Evolutionary conservation across 2,888 invertebrate genomes (phyloP), one percentile per base, ranked within the genome.

Genomic region (Masnerella sp.): DNA sequence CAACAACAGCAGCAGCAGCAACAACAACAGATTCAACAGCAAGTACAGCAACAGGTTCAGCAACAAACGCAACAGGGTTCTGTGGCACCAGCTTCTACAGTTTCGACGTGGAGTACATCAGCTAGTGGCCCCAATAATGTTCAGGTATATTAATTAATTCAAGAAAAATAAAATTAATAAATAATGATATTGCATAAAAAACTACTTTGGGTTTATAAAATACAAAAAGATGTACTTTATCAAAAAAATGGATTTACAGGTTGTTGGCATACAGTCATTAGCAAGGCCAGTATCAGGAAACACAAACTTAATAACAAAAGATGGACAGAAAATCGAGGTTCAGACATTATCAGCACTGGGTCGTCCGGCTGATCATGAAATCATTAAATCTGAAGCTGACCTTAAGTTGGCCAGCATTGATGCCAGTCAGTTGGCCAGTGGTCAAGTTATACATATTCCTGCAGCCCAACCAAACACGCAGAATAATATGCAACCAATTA

Each of bases 401-500:
- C 82, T 87, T 25, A 87, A 87, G 71, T 80, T 87, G 22, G 83
- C 87, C n/a, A 86, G 84, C 67, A 85, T 87, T 18, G 87, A 87
- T 59, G 83, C 85, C 14, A 85, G 83, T 80, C 87, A 87, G 69
- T 75, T 87, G 28, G 79, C 86, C 5, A 81, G 80, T 59, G 82
- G 87, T 25, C 87, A 87, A 80, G 86, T 87, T 2, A 87, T 87
- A 79, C 87, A 87, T 77, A 87, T 87, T 38, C 87, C 87, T 2
- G 76, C 85, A 17, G 76, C 77, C 0, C 77, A 77, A 61, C 77
- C 82, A 15, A 75, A 80, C 12, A 62, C 83, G 5, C 86, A 85
- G 54, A 78, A 80, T 11, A 75, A 84, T 7, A 83, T 85, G 8
- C 93, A 93, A 82, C 92, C 93, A 1, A 91, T 94, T 61, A 93